These are phyloP conservation scores for Ariopsis seemanni DNA, from an alignment of 2,113 vertebrate genomes.

Conservation along the genomic window DNA sequence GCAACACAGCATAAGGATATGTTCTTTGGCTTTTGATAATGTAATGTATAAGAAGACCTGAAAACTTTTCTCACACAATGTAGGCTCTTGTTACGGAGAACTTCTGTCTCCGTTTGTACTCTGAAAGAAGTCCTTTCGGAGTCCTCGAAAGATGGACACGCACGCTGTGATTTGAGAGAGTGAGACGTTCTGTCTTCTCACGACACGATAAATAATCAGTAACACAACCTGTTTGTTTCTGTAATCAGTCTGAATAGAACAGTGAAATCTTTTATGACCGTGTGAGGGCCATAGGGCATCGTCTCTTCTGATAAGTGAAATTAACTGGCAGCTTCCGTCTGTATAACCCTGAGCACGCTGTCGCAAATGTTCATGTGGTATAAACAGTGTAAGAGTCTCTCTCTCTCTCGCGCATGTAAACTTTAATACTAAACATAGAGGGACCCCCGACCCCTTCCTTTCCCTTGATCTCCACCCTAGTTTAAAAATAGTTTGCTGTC, in stretches of 20 bases:
- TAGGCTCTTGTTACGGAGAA: background rate
- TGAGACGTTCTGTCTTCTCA: background rate
- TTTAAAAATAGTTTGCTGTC: conserved; percentile 66
- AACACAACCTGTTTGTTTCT: background rate
- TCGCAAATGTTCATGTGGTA: conserved; percentile 54
- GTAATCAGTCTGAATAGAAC: background rate
- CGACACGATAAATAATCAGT: background rate
- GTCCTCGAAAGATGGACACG: too few relatives aligned
- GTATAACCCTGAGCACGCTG: conserved; percentile 41
- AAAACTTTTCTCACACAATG: background rate
- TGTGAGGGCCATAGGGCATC: background rate
- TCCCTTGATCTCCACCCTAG: conserved; percentile 31
- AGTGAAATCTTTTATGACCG: background rate
- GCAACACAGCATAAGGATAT: background rate
- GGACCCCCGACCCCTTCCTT: conserved; percentile 33
- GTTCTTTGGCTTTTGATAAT: background rate
- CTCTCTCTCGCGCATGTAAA: conserved; percentile 46
- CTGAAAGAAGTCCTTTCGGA: too few relatives aligned
- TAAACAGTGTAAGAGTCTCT: conserved; percentile 42
- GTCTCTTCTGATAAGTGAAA: background rate
- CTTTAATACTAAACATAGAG: conserved; percentile 55
- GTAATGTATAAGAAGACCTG: background rate
- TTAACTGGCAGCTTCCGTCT: background rate
- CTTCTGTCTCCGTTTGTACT: background rate
- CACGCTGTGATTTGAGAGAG: background rate